These are phyloP conservation scores for Beris morrisii DNA, from an alignment of 2,888 invertebrate genomes.

Conservation along the genomic window DNA sequence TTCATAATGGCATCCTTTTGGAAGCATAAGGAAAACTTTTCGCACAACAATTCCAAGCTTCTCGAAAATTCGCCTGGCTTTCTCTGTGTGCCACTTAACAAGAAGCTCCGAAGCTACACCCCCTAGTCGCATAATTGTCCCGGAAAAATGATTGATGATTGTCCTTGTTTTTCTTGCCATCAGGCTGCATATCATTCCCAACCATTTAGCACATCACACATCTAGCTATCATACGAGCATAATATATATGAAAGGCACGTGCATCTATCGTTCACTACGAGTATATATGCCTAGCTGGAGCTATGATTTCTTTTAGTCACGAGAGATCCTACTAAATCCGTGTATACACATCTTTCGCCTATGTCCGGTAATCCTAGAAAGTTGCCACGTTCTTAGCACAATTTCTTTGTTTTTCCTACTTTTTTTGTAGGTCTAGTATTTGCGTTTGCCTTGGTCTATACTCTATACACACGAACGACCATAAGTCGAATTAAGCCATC, in stretches of 20 bases:
- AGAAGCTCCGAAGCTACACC: constrained; percentile 13
- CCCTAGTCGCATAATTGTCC: constrained; percentile 12
- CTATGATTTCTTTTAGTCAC: background rate
- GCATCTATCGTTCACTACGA: no score
- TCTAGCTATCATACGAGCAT: no score
- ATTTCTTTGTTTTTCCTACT: background rate
- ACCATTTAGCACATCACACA: constrained; percentile 22
- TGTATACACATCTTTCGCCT: constrained; percentile 2
- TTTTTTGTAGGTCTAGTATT: background rate
- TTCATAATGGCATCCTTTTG: no score
- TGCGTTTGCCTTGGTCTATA: constrained; percentile 22
- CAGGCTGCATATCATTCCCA: constrained; percentile 18
- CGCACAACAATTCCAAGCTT: no score
- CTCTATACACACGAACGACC: constrained; percentile 27
- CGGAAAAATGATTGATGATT: constrained; percentile 26
- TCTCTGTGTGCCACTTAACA: constrained; percentile 4
- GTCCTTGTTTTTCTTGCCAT: constrained; percentile 14
- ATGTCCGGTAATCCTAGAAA: constrained; percentile 3
- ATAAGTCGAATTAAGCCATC: constrained; percentile 29
- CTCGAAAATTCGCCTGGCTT: no score
- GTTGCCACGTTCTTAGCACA: background rate
- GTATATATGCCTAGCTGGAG: no score
- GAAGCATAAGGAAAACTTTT: no score
- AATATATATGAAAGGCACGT: no score
- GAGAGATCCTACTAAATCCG: constrained; percentile 9